Evolutionary conservation across 2,113 vertebrate species (phyloP).

Genomic region (Chelonoidis abingdonii): DNA sequence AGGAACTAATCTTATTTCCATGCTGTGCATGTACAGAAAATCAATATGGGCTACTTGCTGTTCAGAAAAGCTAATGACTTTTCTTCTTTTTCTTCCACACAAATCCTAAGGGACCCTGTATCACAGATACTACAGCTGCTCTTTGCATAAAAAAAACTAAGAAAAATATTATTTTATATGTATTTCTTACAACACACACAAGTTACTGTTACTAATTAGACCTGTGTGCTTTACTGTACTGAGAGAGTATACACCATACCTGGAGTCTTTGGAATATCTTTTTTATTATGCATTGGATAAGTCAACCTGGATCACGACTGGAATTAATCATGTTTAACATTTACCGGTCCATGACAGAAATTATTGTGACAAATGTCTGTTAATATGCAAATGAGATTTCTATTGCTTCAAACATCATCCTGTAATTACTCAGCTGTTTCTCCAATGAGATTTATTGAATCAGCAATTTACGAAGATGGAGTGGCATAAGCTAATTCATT

Average conservation of each 20-base stretch:
- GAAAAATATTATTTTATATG: not conserved
- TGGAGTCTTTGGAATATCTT: not conserved
- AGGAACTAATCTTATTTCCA: not conserved
- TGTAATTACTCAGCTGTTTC: conserved; percentile 79
- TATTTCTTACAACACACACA: not conserved
- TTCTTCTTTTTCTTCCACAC: not conserved
- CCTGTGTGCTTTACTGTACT: not conserved
- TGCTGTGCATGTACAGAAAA: not conserved
- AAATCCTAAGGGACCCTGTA: not conserved
- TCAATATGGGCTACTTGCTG: not conserved
- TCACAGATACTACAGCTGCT: not conserved
- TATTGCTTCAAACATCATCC: conserved; percentile 62
- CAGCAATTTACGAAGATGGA: conserved; percentile 77
- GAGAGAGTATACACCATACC: not conserved
- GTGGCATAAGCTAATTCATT: conserved; percentile 77
- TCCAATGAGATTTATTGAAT: conserved; percentile 80
- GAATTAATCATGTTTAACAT: conserved; percentile 74
- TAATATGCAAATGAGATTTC: conserved; percentile 75
- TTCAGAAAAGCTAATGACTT: not conserved
- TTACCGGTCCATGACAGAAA: conserved; percentile 68
- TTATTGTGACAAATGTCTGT: conserved; percentile 75
- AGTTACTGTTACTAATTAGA: conserved; percentile 11
- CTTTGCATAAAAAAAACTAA: accelerated
- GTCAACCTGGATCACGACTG: conserved; percentile 28
- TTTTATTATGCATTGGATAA: conserved; percentile 48